Conservation (phyloP, 92 coral and sea anemone species). For the Epizoanthus fatuus region DNA sequence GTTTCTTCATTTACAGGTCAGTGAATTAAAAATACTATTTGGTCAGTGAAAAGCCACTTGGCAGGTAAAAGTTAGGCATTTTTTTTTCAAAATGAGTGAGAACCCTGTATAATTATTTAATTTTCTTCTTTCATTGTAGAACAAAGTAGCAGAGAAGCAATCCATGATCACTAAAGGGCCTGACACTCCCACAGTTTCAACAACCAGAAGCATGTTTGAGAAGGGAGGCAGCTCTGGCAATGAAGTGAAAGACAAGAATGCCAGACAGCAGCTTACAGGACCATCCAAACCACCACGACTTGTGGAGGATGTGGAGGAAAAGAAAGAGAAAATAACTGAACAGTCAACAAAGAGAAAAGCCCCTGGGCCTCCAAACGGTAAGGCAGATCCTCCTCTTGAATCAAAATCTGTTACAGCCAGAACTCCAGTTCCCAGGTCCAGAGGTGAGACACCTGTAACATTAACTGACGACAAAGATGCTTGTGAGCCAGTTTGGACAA, state of each 20-base stretch:
- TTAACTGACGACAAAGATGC: conserved; percentile 14
- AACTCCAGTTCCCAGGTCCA: conserved; percentile 32
- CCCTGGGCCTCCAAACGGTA: conserved; percentile 69
- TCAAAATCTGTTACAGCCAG: neutral
- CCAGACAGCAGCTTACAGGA: conserved; percentile 43
- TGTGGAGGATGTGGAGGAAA: conserved; percentile 44
- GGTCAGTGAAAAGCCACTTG: too few relatives aligned
- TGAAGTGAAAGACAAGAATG: neutral
- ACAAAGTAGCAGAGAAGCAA: conserved; percentile 38
- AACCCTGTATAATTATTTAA: neutral
- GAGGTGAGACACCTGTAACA: conserved; percentile 5
- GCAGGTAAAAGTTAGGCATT: too few relatives aligned
- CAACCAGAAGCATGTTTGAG: conserved; percentile 75
- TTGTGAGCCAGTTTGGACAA: conserved; percentile 26
- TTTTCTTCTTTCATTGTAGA: conserved; percentile 30
- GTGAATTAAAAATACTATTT: too few relatives aligned
- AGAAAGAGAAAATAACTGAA: conserved; percentile 18
- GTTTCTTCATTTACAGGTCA: too few relatives aligned
- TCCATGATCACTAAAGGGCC: conserved; percentile 19
- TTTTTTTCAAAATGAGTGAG: neutral
- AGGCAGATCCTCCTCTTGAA: neutral
- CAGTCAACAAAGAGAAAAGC: conserved; percentile 81
- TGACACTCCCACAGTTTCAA: conserved; percentile 73
- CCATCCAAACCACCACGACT: conserved; percentile 91
- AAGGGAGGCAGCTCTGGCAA: conserved; percentile 30